Base-by-base conservation (phyloP, 2,113 vertebrate species). In the Lepidothrix coronata region DNA sequence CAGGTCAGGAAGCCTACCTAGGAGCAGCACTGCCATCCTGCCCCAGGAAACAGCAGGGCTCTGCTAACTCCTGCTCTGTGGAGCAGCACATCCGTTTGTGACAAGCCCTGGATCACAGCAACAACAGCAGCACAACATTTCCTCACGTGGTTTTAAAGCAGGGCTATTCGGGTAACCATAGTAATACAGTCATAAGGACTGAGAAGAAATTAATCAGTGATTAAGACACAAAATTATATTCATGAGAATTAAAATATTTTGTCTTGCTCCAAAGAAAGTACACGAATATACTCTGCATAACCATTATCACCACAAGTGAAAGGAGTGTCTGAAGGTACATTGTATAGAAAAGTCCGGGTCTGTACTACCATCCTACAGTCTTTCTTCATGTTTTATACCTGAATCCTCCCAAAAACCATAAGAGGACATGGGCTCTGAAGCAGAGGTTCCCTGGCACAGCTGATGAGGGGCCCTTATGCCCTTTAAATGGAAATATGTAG, bases 331-430 rank as follows among this genome's bases (percentile, higher is more conserved):
- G 52, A 81, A 73, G 68, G 58, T 9, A 13, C 31, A 17, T 0
- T 21, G 19, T 6, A 41, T 9, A 14, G 65, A 59, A 41, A 37
- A 2, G 2, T 6, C 55, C 46, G 72, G 25, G 51, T 55, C 68
- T 59, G 24, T 5, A 43, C 27, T 14, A 39, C 31, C 37, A 33
- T 2, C 25, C 24, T 8, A 22, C 65, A 39, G 5, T 5, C 44
- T 41, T 48, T n/a, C n/a, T 39, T n/a, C 23, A 7, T 0, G 4
- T 31, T 39, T 89, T 61, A 61, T 33, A 57, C 39, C n/a, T 7
- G 1, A 58, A 74, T 16, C 18, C 31, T 51, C 66, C 57, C 4
- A 1, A 39, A 1, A 14, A n/a, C 33, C 7, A 0, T 6, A 54
- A 46, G 6, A 58, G 52, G 70, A 58, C 24, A 35, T 0, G 3